Conservation (phyloP, 2,113 vertebrate species). For the Ictalurus punctatus region DNA sequence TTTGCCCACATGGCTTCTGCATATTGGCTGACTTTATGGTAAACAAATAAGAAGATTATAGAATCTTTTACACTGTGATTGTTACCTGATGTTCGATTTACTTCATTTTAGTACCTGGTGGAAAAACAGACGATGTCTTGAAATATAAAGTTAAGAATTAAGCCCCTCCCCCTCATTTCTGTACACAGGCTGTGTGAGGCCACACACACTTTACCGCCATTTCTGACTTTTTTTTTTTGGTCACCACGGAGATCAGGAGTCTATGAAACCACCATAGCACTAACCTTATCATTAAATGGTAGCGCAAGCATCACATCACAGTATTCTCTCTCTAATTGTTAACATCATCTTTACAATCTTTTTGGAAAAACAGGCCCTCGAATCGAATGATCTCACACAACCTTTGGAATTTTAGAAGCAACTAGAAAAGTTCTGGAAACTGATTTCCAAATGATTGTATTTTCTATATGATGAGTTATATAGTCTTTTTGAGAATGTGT, state of each 20-base stretch:
- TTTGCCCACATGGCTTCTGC: slow-evolving; percentile 13
- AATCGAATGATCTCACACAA: too few species aligned
- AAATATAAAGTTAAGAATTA: not conserved
- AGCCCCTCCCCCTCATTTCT: not conserved
- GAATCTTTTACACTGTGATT: not conserved
- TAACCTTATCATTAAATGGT: not conserved
- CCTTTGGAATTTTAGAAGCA: not conserved
- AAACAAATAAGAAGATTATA: slow-evolving; percentile 8
- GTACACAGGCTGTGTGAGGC: not conserved
- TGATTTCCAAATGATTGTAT: not conserved
- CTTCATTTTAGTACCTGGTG: not conserved
- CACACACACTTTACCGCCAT: not conserved
- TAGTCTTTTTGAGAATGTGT: not conserved
- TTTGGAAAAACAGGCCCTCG: too few species aligned
- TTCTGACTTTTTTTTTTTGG: not conserved
- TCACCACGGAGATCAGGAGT: not conserved
- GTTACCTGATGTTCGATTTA: not conserved
- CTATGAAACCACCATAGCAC: too few species aligned
- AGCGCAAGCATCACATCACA: not conserved
- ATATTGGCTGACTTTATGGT: not conserved
- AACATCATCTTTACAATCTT: not conserved
- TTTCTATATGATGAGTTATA: not conserved
- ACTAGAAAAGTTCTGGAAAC: not conserved
- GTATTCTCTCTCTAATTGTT: not conserved
- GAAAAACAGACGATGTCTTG: not conserved